A percentile compares a stretch with the other conserved stretches of the same genome.
These are phyloP conservation scores for Alethe diademata DNA, from an alignment of 2,113 vertebrate species.

Conservation along the genomic window DNA sequence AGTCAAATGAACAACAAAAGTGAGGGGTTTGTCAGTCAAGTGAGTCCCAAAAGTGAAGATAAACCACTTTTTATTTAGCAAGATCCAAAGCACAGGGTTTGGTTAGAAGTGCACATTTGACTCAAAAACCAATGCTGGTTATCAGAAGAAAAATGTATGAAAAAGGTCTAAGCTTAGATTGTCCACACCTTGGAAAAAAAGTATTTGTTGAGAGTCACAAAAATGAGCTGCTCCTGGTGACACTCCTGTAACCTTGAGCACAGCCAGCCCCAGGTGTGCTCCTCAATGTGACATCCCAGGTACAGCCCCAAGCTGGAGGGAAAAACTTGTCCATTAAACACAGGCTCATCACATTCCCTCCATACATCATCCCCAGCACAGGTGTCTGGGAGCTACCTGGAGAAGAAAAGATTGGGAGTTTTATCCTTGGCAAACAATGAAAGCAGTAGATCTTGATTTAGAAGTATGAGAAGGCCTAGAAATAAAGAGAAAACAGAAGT, in stretches of 20 bases:
- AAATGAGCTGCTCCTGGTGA: not conserved
- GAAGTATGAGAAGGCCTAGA: not conserved
- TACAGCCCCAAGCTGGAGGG: not conserved
- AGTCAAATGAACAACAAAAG: too few species aligned
- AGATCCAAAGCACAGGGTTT: not conserved
- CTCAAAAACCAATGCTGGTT: not conserved
- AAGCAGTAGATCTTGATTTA: not conserved
- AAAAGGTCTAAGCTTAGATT: not conserved
- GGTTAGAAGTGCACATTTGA: not conserved
- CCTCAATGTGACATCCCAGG: not conserved
- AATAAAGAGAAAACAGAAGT: not conserved
- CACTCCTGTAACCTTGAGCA: not conserved
- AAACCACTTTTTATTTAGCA: not conserved
- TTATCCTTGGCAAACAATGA: not conserved
- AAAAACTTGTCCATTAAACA: not conserved
- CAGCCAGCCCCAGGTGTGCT: not conserved
- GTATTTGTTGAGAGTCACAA: not conserved
- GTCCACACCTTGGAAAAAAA: not conserved
- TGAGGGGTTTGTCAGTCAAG: not conserved
- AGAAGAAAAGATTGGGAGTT: not conserved
- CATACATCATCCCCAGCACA: not conserved
- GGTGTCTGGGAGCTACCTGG: not conserved
- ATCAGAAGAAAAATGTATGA: not conserved
- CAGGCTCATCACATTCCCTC: not conserved
- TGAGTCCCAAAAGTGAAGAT: not conserved